These are phyloP conservation scores for Pipistrellus kuhlii DNA, from an alignment of 2,797 vertebrate genomes.

Conservation along the genomic window DNA sequence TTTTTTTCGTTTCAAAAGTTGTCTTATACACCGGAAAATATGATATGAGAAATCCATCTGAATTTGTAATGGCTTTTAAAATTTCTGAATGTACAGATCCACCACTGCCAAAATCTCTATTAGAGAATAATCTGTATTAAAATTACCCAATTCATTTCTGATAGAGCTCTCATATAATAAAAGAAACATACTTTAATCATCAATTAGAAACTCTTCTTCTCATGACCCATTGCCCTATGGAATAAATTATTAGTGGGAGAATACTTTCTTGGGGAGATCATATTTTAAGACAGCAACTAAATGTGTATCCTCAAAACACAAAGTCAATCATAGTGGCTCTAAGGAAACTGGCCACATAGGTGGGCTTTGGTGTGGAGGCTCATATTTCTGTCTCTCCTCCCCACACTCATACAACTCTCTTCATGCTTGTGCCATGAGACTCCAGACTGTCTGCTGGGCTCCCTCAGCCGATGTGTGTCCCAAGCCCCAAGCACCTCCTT, in stretches of 20 bases:
- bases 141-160: conserved; percentile 40
- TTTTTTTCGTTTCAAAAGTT: no score
- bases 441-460: neutral
- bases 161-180: neutral
- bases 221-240: neutral
- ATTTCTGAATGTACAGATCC: conserved; percentile 55
- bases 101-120: conserved; percentile 1
- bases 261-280: neutral
- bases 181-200: neutral
- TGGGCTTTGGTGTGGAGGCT: neutral
- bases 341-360: neutral
- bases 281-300: conserved; percentile 25
- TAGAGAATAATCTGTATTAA: conserved; percentile 12
- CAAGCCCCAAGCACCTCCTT: neutral
- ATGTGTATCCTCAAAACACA: neutral
- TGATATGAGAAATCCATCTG: conserved; percentile 37
- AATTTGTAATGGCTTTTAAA: conserved; percentile 64
- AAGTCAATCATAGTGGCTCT: neutral
- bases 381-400: neutral
- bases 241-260: conserved; percentile 4
- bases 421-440: neutral
- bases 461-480: neutral
- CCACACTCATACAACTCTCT: neutral
- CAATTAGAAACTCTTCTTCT: neutral
- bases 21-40: no score